Evolutionary conservation across 2,797 vertebrate genomes (phyloP), one percentile per base, ranked within the genome.

Genomic region (Sebastes minor): DNA sequence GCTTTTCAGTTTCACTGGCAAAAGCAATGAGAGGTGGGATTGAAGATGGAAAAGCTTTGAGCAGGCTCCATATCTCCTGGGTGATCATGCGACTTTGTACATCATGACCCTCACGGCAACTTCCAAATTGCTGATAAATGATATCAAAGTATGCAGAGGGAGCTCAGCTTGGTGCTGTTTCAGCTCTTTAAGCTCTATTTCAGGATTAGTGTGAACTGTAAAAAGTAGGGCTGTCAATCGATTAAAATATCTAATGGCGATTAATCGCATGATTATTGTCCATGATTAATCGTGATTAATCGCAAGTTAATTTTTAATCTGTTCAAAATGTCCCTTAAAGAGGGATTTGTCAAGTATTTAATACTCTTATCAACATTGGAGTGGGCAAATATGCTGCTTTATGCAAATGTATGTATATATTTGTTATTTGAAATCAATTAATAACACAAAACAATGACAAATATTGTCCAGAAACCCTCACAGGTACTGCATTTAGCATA

Each of bases 1-100:
- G 67, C 81, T 74, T 89, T 90, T 90, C 80, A 84, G 82, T 80
- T 89, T 89, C 73, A 79, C 71, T 86, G 71, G 73, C 63, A 83
- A 87, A 83, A 75, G 88, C 30, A 6, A 70, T 23, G 59, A 81
- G 77, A 64, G 66, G 55, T 20, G 16, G 83, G 63, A 66, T 4
- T 66, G 80, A 68, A 59, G 59, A 81, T 10, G 27, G 65, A 61
- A 79, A 81, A 84, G 74, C 80, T 80, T 75, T 78, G 76, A 30
- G 66, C 74, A 65, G 57, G 59, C 84, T 80, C 55, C 38, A n/a
- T 57, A 82, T 84, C 85, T 86, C 86, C 72, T 12, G 81, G 78
- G 82, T 52, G 65, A 86, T 78, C 61, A 60, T 76, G 62, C 8
- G 18, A 73, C 70, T 82, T 75, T 81, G 71, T 33, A 77, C 86